Conservation (phyloP, 92 coral and sea anemone genomes). For the Epizoanthus illoricatus region DNA sequence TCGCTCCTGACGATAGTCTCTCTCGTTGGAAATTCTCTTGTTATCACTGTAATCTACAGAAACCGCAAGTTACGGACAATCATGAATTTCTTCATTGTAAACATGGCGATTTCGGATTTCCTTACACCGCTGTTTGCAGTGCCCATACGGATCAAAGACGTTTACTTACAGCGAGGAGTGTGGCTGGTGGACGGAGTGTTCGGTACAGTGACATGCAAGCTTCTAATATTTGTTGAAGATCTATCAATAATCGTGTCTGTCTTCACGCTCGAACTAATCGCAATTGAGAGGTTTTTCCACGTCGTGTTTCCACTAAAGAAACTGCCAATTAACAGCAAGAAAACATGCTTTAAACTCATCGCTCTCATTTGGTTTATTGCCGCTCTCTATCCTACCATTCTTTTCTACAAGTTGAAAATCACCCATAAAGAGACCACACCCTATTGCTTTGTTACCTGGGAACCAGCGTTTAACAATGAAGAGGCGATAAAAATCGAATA, state of each 20-base stretch:
- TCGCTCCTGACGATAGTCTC: neutral
- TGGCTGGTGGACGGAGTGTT: conserved; percentile 29
- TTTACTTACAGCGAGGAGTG: conserved; percentile 23
- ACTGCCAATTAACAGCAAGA: conserved; percentile 6
- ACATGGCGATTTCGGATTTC: conserved; percentile 34
- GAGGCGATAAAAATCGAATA: too few species aligned
- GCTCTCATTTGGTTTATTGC: neutral
- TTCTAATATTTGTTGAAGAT: conserved; percentile 16
- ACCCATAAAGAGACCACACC: neutral
- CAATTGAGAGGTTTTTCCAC: conserved; percentile 25
- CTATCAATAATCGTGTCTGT: conserved; percentile 20
- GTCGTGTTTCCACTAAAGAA: conserved; percentile 20
- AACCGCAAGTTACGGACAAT: conserved; percentile 33
- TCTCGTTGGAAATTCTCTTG: conserved; percentile 17
- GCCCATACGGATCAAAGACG: conserved; percentile 21
- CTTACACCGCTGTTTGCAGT: conserved; percentile 5
- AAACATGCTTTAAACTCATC: neutral
- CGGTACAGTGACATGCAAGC: conserved; percentile 23
- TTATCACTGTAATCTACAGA: conserved; percentile 10
- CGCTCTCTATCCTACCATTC: neutral
- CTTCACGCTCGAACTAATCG: conserved; percentile 18
- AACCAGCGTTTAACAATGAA: conserved; percentile 6
- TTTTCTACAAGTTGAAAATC: conserved; percentile 17
- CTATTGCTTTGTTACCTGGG: conserved; percentile 10
- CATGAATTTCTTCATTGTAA: conserved; percentile 10